phyloP scores from a whole-genome alignment of 2,113 vertebrate genomes.

The Brachyhypopomus occidentalis region DNA sequence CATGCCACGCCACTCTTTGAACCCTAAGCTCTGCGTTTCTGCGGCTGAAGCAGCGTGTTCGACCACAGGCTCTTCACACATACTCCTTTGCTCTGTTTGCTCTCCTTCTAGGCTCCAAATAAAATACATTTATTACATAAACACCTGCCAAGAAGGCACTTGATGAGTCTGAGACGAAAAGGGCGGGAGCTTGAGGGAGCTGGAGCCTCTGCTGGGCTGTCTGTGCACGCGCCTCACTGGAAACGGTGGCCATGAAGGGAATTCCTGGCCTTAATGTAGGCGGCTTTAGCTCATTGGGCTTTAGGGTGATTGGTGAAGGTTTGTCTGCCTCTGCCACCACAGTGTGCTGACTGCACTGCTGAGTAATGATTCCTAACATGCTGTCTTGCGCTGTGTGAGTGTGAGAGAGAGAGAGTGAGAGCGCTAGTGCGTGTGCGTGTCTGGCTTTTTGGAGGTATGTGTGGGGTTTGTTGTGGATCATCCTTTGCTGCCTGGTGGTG shows the following conservation, averaged over 20 bases:
- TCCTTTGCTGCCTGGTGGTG: constrained; percentile 71
- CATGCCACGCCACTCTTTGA: too few species aligned
- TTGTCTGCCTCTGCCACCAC: constrained; percentile 8
- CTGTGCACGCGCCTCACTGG: neutral
- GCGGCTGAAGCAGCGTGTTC: too few species aligned
- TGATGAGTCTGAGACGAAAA: neutral
- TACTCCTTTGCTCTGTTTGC: too few species aligned
- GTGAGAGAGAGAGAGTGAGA: neutral
- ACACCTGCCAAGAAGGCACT: neutral
- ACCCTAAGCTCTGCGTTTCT: too few species aligned
- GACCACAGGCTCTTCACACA: too few species aligned
- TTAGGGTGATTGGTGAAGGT: constrained; percentile 16
- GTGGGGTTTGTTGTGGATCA: constrained; percentile 75
- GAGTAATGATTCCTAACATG: constrained; percentile 77
- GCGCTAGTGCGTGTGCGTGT: constrained; percentile 14
- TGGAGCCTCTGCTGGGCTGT: too few species aligned
- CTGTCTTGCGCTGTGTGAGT: constrained; percentile 59
- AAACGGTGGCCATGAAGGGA: neutral
- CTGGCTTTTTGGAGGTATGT: constrained; percentile 70
- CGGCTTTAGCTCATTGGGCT: neutral
- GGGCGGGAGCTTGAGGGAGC: too few species aligned
- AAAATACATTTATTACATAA: too few species aligned
- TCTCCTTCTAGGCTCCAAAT: too few species aligned
- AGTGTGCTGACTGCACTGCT: constrained; percentile 60
- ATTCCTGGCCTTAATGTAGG: neutral